Evolutionary conservation across 1,140 invertebrate species (phyloP).

Genomic region (Phymastichus coffea): DNA sequence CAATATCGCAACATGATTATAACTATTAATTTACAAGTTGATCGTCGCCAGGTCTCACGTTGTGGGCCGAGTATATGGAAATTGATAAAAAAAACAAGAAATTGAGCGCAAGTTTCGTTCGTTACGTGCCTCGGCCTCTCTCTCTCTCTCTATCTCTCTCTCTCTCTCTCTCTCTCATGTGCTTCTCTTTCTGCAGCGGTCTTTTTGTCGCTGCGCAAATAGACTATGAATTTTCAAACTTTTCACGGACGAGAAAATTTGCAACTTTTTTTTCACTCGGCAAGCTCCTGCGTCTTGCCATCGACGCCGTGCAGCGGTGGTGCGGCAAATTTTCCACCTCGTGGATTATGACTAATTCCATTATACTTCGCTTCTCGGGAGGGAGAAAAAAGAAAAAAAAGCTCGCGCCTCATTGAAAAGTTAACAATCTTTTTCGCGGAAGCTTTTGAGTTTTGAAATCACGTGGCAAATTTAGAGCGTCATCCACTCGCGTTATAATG

Average conservation of each 20-base stretch:
- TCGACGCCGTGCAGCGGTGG: neutral
- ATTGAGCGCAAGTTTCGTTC: too few relatives aligned
- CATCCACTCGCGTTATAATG: too few relatives aligned
- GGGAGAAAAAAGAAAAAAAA: too few relatives aligned
- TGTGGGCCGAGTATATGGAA: neutral
- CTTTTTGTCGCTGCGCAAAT: constrained; percentile 6
- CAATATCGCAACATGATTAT: constrained; percentile 1
- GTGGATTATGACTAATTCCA: neutral
- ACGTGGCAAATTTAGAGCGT: too few relatives aligned
- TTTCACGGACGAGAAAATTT: neutral
- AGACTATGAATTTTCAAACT: constrained; percentile 14
- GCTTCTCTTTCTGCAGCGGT: too few relatives aligned
- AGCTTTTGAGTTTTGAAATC: too few relatives aligned
- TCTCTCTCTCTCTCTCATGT: too few relatives aligned
- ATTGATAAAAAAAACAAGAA: constrained; percentile 7
- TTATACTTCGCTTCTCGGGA: neutral
- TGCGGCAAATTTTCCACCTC: neutral
- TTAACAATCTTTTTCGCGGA: too few relatives aligned
- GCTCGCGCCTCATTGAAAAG: constrained; percentile 2
- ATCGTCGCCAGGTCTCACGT: neutral
- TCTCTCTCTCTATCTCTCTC: too few relatives aligned
- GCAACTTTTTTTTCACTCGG: neutral
- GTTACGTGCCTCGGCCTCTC: neutral
- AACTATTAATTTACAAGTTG: constrained; percentile 11
- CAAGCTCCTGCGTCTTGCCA: neutral